These are phyloP conservation scores for Sebastes taczanowskii DNA, from an alignment of 2,797 vertebrate species.

Conservation along the genomic window DNA sequence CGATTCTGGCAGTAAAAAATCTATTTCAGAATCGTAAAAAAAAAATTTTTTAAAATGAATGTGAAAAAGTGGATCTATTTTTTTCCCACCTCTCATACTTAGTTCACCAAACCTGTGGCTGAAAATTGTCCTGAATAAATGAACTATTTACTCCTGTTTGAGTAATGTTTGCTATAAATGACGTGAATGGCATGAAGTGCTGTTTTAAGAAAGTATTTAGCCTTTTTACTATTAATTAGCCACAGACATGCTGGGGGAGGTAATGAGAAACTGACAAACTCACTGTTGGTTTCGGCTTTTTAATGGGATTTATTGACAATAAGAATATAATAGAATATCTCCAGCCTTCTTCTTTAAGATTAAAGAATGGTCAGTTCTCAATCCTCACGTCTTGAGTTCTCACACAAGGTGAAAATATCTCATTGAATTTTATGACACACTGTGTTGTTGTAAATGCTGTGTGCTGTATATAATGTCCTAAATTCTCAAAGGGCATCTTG, in stretches of 20 bases:
- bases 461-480: not conserved
- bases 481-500: slow-evolving; percentile 35
- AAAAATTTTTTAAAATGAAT: too few relatives aligned
- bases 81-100: not conserved
- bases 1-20: too few relatives aligned
- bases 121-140: not conserved
- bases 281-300: not conserved
- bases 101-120: not conserved
- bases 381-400: not conserved
- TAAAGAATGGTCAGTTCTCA: not conserved
- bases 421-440: not conserved
- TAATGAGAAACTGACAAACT: not conserved
- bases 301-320: not conserved
- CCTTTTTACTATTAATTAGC: not conserved
- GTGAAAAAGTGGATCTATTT: too few relatives aligned
- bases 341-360: not conserved
- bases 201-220: not conserved
- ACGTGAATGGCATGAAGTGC: not conserved
- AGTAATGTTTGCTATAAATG: not conserved
- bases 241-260: not conserved
- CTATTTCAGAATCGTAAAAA: too few relatives aligned
- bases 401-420: slow-evolving; percentile 29
- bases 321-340: not conserved
- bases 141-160: not conserved
- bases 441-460: not conserved